Evolutionary conservation across 2,113 vertebrate species (phyloP).

Genomic region (Vireo altiloquus): DNA sequence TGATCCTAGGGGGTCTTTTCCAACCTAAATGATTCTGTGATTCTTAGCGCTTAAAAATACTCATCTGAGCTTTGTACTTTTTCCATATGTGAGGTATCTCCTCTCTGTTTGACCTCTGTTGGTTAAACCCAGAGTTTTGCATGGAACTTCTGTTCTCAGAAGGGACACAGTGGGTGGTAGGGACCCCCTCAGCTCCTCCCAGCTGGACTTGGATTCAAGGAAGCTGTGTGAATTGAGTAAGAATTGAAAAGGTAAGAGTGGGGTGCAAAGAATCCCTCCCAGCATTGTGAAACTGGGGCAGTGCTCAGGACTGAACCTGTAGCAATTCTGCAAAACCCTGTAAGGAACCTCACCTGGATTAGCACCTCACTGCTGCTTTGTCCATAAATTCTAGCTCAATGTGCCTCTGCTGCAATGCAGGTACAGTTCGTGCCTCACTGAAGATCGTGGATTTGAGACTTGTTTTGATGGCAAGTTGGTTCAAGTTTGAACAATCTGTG

Average conservation of each 20-base stretch:
- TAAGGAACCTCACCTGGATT: neutral
- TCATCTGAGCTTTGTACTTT: neutral
- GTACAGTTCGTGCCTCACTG: neutral
- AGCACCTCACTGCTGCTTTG: neutral
- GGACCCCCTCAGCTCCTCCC: neutral
- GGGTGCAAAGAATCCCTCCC: neutral
- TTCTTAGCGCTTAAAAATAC: neutral
- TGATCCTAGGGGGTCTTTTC: neutral
- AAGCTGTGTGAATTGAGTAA: no score
- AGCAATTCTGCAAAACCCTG: neutral
- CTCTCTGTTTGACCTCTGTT: neutral
- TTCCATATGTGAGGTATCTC: neutral
- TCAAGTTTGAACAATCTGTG: neutral
- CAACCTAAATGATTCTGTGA: neutral
- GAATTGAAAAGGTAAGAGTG: neutral
- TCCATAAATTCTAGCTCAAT: neutral
- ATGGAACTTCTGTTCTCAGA: neutral
- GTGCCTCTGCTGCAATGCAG: neutral
- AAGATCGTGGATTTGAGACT: neutral
- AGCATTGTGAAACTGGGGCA: neutral
- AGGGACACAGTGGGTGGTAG: neutral
- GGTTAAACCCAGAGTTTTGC: neutral
- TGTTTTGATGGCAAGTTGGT: neutral
- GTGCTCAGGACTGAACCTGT: neutral
- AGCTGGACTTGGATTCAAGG: neutral